Percentiles rank a stretch among this genome's conserved stretches.
Evolutionary conservation across 2,113 vertebrate genomes (phyloP).

Genomic region (Pao palembangensis): DNA sequence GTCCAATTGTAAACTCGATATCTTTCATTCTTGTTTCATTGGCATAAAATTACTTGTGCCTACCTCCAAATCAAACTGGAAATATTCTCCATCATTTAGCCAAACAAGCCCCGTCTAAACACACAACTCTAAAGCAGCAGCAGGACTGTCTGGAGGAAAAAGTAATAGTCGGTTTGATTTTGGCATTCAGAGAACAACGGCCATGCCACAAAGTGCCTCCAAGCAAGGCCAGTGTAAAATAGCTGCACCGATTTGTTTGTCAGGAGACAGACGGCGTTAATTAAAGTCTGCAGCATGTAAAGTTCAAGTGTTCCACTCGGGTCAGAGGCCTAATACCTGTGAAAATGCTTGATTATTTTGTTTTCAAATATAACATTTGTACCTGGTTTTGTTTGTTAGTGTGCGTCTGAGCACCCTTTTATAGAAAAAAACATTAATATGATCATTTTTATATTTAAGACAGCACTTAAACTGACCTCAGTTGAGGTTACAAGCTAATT

Average conservation of each 20-base stretch:
- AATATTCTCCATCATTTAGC: too few species aligned
- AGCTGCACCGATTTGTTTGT: background rate
- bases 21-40: too few species aligned
- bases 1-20: too few species aligned
- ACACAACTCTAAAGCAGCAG: conserved; percentile 30
- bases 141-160: background rate
- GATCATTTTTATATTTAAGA: too few species aligned
- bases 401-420: too few species aligned
- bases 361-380: background rate
- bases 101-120: background rate
- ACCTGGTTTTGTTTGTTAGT: too few species aligned
- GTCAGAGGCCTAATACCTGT: background rate
- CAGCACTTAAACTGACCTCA: too few species aligned
- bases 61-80: too few species aligned
- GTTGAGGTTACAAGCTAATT: too few species aligned
- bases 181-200: conserved; percentile 12
- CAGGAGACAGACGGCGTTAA: background rate
- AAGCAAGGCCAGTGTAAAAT: conserved; percentile 29
- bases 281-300: background rate
- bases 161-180: conserved; percentile 14
- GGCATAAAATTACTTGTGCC: too few species aligned
- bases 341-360: background rate
- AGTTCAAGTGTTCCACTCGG: background rate
- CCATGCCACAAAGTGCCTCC: conserved; percentile 18
- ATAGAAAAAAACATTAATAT: too few species aligned